Conservation (phyloP, 2,888 invertebrate species). For the Leucoma salicis region DNA sequence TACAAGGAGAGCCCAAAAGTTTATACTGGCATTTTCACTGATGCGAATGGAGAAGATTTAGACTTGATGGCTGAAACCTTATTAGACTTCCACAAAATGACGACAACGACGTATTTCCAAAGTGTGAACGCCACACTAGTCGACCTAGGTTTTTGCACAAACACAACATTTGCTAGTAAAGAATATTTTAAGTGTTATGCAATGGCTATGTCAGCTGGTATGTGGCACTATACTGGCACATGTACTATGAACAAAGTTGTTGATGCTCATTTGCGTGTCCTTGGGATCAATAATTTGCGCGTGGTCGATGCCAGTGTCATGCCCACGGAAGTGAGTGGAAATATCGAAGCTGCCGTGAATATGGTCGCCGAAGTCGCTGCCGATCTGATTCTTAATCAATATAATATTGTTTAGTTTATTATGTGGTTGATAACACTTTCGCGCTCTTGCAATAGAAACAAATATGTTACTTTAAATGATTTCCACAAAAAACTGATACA, state of each 20-base stretch:
- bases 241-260: conserved; percentile 30
- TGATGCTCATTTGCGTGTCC: conserved; percentile 20
- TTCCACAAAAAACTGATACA: too few relatives aligned
- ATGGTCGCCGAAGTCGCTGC: conserved; percentile 25
- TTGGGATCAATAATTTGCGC: conserved; percentile 14
- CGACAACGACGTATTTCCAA: conserved; percentile 32
- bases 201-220: conserved; percentile 20
- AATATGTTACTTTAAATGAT: too few relatives aligned
- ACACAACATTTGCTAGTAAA: background rate
- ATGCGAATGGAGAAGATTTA: conserved; percentile 29
- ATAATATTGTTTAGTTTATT: too few relatives aligned
- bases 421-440: too few relatives aligned
- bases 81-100: conserved; percentile 29
- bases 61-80: conserved; percentile 26
- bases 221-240: conserved; percentile 34
- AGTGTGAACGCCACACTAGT: conserved; percentile 27
- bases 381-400: conserved; percentile 13
- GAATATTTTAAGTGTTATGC: conserved; percentile 32
- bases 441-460: too few relatives aligned
- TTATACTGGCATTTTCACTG: conserved; percentile 5
- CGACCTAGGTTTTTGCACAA: conserved; percentile 30
- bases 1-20: conserved; percentile 34
- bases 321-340: conserved; percentile 16
- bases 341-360: conserved; percentile 15
- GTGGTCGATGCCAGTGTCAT: conserved; percentile 26